Conservation (phyloP, 2,888 invertebrate genomes). For the Oasisia sp. region DNA sequence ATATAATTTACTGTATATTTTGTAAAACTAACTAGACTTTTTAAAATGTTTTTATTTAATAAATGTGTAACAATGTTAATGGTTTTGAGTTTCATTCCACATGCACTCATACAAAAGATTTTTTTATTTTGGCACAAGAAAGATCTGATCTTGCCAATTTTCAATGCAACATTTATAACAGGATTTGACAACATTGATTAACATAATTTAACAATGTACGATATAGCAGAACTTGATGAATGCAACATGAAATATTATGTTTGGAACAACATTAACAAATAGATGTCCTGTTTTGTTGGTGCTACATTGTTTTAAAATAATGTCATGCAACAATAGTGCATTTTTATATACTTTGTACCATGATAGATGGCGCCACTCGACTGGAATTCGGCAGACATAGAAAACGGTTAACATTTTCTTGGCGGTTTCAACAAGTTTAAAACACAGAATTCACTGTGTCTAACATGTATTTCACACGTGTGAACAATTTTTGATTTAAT, state of each 20-base stretch:
- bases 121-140: neutral
- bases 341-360: too few species aligned
- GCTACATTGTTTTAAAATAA: too few species aligned
- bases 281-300: neutral
- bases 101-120: neutral
- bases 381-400: too few species aligned
- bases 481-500: neutral
- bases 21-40: neutral
- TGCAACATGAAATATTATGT: neutral
- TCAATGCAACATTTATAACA: conserved; percentile 9
- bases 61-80: neutral
- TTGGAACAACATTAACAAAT: neutral
- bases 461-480: neutral
- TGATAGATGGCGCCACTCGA: too few species aligned
- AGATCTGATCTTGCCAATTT: neutral
- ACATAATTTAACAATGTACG: neutral
- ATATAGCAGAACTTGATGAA: neutral
- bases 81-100: neutral
- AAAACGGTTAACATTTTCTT: too few species aligned
- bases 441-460: too few species aligned
- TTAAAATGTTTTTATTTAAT: neutral
- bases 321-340: too few species aligned
- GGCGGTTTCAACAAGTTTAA: too few species aligned
- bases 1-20: neutral
- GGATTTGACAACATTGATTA: neutral